Base-by-base conservation (phyloP, 35 echinoderm and acorn worm species). In the Ophioderma brevispina region DNA sequence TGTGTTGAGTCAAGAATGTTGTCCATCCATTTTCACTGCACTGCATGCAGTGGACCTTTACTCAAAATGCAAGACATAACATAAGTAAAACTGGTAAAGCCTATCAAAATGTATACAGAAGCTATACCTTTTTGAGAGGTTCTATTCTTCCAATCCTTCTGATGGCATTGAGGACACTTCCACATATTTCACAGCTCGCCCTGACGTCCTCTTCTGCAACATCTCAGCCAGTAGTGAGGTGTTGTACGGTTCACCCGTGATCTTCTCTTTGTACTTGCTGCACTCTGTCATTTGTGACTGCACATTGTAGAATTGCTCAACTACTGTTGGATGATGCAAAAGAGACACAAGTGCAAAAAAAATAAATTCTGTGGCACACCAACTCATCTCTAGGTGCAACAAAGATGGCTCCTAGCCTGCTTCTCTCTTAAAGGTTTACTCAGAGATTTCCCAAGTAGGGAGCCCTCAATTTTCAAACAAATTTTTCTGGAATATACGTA, bases 71-170 rank as follows among this genome's bases (percentile, higher is more conserved):
- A n/a, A n/a, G n/a, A n/a, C n/a, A n/a, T n/a, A n/a, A n/a, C n/a
- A n/a, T n/a, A n/a, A n/a, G n/a, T n/a, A n/a, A n/a, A n/a, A n/a
- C n/a, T n/a, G n/a, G n/a, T n/a, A n/a, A n/a, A n/a, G n/a, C n/a
- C n/a, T n/a, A n/a, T n/a, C n/a, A n/a, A n/a, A n/a, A n/a, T n/a
- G n/a, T n/a, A n/a, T n/a, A n/a, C n/a, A n/a, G n/a, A n/a, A n/a
- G n/a, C n/a, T 50, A 33, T 81, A 98, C 96, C 96, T 94, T 98
- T 84, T 86, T 90, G 80, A 98, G 94, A 1, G 90, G 40, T 40
- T 46, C 85, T 91, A 4, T 86, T 70, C 70, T 94, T 94, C 96
- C 96, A 98, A 33, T 98, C 96, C 55, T 94, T n/a, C n/a, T 36
- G 38, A 98, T 98, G 78, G 89, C 79, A 70, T 79, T 0, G 92